These are phyloP conservation scores for Tineola bisselliella DNA, from an alignment of 2,888 invertebrate species.

Conservation along the genomic window DNA sequence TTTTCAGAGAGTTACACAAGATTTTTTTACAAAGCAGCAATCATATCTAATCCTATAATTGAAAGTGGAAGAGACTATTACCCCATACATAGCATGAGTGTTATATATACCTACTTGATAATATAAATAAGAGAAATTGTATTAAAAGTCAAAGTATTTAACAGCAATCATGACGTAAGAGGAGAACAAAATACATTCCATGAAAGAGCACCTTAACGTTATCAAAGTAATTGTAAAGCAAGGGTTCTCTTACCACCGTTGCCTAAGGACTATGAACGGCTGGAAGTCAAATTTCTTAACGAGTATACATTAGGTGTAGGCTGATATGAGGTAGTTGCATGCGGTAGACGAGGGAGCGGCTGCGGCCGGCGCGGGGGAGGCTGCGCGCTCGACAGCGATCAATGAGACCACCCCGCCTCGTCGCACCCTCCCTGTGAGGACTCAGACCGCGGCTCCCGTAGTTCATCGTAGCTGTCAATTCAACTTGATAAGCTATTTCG, in stretches of 20 bases:
- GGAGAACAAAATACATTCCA: background rate
- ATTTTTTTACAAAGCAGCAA: background rate
- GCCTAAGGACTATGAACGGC: conserved; percentile 9
- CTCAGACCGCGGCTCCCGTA: conserved; percentile 18
- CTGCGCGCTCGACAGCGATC: conserved; percentile 49
- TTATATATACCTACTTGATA: background rate
- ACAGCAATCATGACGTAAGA: background rate
- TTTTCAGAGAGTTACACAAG: background rate
- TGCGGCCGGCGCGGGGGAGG: conserved; percentile 31
- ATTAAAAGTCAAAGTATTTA: too few species aligned
- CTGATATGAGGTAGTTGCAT: conserved; percentile 6
- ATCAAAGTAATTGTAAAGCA: conserved; percentile 1
- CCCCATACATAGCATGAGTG: too few species aligned
- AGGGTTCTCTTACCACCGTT: background rate
- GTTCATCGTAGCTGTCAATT: conserved; percentile 19
- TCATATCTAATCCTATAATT: background rate
- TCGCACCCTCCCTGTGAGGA: conserved; percentile 19
- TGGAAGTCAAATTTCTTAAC: conserved; percentile 11
- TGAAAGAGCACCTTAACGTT: background rate
- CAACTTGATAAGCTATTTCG: conserved; percentile 18
- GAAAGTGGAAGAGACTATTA: background rate
- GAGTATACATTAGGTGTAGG: conserved; percentile 12
- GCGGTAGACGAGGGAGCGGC: conserved; percentile 16
- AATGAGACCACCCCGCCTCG: conserved; percentile 41
- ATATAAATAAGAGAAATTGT: too few species aligned